A percentile compares a stretch with the other conserved stretches of the same genome.
These are phyloP conservation scores for Boloria euphrosyne DNA, from an alignment of 2,888 invertebrate genomes.

Conservation along the genomic window DNA sequence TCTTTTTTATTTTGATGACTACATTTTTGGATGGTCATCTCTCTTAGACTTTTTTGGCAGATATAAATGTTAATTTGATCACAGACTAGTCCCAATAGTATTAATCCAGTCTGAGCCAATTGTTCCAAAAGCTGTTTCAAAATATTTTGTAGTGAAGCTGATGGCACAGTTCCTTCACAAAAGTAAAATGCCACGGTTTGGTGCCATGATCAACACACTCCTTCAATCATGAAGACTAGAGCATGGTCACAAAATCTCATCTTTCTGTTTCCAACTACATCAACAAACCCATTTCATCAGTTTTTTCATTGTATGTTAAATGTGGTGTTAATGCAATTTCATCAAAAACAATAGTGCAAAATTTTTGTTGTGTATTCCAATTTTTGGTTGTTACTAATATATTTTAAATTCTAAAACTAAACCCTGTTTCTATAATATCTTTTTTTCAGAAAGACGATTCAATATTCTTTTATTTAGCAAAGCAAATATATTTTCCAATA, in stretches of 20 bases:
- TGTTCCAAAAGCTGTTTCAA: neutral
- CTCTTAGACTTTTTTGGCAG: conserved; percentile 30
- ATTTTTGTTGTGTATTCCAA: neutral
- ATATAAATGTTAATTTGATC: conserved; percentile 44
- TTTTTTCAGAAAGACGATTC: conserved; percentile 3
- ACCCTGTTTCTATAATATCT: neutral
- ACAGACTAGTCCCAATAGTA: conserved; percentile 40
- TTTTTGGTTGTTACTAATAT: neutral
- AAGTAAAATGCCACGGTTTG: conserved; percentile 23
- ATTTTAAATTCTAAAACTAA: neutral
- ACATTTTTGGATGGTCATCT: conserved; percentile 27
- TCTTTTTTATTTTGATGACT: conserved; percentile 23
- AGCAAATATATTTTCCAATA: conserved; percentile 28
- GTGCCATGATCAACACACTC: conserved; percentile 27
- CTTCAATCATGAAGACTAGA: conserved; percentile 31
- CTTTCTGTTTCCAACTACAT: neutral
- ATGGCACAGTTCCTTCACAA: conserved; percentile 19
- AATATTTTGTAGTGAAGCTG: conserved; percentile 1
- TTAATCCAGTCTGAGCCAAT: conserved; percentile 28
- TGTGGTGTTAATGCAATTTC: conserved; percentile 1
- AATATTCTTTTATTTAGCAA: conserved; percentile 23
- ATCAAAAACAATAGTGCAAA: neutral
- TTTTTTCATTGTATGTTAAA: conserved; percentile 22
- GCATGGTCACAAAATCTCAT: conserved; percentile 25
- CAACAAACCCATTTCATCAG: conserved; percentile 21